Evolutionary conservation across 2,888 invertebrate species (phyloP).

Genomic region (Drosophila putrida): DNA sequence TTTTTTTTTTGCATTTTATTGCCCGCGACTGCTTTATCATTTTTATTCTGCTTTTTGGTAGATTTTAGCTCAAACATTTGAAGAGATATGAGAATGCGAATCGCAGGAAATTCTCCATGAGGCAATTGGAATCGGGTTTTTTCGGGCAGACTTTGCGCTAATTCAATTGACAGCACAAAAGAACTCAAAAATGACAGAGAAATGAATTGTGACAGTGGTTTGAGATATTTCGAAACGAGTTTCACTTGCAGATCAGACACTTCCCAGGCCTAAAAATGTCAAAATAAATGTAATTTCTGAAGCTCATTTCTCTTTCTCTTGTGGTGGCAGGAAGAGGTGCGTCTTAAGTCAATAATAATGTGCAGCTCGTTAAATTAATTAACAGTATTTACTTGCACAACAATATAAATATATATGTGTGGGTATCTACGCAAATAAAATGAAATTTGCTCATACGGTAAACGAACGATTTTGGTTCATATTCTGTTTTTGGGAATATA

Average conservation of each 20-base stretch:
- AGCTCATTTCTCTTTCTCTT: slow-evolving; percentile 12
- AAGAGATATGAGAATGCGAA: slow-evolving; percentile 56
- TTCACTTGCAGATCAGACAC: slow-evolving; percentile 29
- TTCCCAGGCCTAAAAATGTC: slow-evolving; percentile 14
- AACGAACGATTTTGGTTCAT: slow-evolving; percentile 10
- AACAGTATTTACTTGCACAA: slow-evolving; percentile 39
- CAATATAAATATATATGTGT: slow-evolving; percentile 9
- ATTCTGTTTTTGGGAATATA: slow-evolving; percentile 32
- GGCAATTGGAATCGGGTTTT: slow-evolving; percentile 28
- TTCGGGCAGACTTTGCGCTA: slow-evolving; percentile 55
- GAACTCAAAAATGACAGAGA: slow-evolving; percentile 30
- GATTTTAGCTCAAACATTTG: slow-evolving; percentile 68
- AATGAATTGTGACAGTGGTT: slow-evolving; percentile 46
- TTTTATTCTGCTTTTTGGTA: slow-evolving; percentile 34
- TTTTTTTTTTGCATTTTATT: slow-evolving; percentile 62
- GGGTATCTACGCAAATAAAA: slow-evolving; percentile 12
- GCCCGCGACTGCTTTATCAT: slow-evolving; percentile 61
- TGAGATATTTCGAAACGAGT: slow-evolving; percentile 51
- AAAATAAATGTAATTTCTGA: slow-evolving; percentile 18
- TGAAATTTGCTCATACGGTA: slow-evolving; percentile 15
- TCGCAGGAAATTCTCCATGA: slow-evolving; percentile 43
- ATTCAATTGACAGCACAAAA: slow-evolving; percentile 75
- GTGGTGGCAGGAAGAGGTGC: slow-evolving; percentile 66
- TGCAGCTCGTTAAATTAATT: slow-evolving; percentile 62
- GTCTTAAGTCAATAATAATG: slow-evolving; percentile 36